Percentiles rank a stretch among this genome's conserved stretches.
phyloP scores from a whole-genome alignment of 1,140 invertebrate species.

The Rhagoletis zephyria region DNA sequence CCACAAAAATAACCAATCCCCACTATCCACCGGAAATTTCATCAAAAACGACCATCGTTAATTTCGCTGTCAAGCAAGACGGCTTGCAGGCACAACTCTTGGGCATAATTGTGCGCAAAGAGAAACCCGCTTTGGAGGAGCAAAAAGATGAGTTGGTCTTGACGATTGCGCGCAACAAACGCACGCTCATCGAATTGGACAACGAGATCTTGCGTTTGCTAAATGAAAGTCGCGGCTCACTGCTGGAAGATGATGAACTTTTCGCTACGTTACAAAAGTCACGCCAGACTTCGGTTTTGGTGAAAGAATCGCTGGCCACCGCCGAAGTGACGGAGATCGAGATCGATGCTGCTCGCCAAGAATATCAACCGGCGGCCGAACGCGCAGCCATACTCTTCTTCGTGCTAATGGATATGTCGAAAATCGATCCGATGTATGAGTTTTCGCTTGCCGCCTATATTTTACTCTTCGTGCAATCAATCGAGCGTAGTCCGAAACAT shows the following conservation, averaged over 20 bases:
- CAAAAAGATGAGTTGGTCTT: slow-evolving; percentile 85
- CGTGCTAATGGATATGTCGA: slow-evolving; percentile 88
- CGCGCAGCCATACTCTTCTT: slow-evolving; percentile 91
- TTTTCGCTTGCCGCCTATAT: slow-evolving; percentile 91
- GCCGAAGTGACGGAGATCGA: slow-evolving; percentile 87
- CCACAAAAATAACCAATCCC: slow-evolving; percentile 92
- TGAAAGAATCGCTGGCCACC: slow-evolving; percentile 84
- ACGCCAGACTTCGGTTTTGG: slow-evolving; percentile 86
- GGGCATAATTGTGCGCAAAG: slow-evolving; percentile 85
- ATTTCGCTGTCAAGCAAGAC: slow-evolving; percentile 93
- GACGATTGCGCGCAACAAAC: slow-evolving; percentile 78
- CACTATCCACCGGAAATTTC: slow-evolving; percentile 92
- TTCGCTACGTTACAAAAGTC: slow-evolving; percentile 89
- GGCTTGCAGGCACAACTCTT: slow-evolving; percentile 89
- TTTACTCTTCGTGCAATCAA: slow-evolving; percentile 84
- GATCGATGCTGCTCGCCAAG: slow-evolving; percentile 86
- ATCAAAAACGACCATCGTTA: slow-evolving; percentile 91
- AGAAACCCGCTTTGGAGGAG: slow-evolving; percentile 86
- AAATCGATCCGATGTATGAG: slow-evolving; percentile 94
- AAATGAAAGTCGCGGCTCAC: slow-evolving; percentile 86
- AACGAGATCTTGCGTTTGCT: slow-evolving; percentile 85
- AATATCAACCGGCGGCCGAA: slow-evolving; percentile 87
- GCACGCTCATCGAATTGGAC: slow-evolving; percentile 77
- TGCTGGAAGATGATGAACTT: slow-evolving; percentile 88
- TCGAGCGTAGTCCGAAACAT: slow-evolving; percentile 83